Base-by-base conservation (phyloP, 1,140 invertebrate species). In the Panonychus citri region DNA sequence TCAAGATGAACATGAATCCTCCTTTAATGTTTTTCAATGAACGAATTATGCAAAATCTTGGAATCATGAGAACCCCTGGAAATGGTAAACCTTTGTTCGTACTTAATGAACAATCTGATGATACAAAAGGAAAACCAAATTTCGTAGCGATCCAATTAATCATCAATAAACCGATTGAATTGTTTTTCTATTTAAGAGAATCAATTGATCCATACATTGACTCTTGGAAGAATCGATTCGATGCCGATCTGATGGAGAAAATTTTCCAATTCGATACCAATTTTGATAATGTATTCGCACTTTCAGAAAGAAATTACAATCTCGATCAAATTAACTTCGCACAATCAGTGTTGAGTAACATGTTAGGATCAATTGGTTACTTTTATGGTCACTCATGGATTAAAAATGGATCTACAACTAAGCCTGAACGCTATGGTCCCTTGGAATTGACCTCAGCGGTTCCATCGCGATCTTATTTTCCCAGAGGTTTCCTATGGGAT, bases 401-500 rank as follows among this genome's bases (percentile, higher is more conserved):
- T 1, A 78, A 83, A 65, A 91, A 86, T 8, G 67, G 72, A 21
- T 76, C 85, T 62, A 90, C 82, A 3, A 76, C 78, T 63, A 80
- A 81, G 57, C 85, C 89, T 0, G 82, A 94, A 5, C 79, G 81
- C 5, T 98, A 96, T 66, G 96, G 91, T 86, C 80, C 81, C 65
- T 82, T 90, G 5, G 77, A 85, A 13, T 69, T 98, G 0, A 94
- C 88, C 65, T 85, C 85, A 13, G 86, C 80, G 1, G 91, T 97
- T 21, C 94, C 95, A 1, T 96, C 91, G 53, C 77, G 94, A 55
- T 93, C 90, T 55, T 95, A 95, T 70, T 99, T 98, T 70, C 94
- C 93, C 0, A 75, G 94, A 19, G 95, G 94, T 4, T 99, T 99
- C 68, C 72, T 99, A 0, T 99, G 95, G 95, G 95, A 99, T 69